phyloP scores from a whole-genome alignment of 2,888 invertebrate genomes.

The Thecophora atra region DNA sequence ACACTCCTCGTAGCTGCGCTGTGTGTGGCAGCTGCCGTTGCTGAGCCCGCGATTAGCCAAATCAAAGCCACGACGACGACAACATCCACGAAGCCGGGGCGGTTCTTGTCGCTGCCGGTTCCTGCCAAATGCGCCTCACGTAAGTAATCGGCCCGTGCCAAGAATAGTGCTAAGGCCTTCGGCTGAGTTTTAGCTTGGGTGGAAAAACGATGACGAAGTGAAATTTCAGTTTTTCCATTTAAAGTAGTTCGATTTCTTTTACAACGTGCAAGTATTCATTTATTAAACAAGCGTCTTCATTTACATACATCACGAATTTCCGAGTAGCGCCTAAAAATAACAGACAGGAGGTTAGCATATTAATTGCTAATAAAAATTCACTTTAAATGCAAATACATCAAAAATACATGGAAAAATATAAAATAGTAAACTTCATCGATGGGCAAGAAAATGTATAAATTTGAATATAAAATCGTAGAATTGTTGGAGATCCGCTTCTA shows the following conservation, averaged over 20 bases:
- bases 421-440: too few relatives aligned
- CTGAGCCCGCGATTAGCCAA: slow-evolving; percentile 69
- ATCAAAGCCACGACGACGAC: slow-evolving; percentile 72
- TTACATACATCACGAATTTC: not conserved
- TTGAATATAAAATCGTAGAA: too few relatives aligned
- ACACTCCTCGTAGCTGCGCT: slow-evolving; percentile 71
- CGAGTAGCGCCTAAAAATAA: not conserved
- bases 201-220: too few relatives aligned
- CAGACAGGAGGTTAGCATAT: too few relatives aligned
- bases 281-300: not conserved
- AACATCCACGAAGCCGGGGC: slow-evolving; percentile 76
- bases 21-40: slow-evolving; percentile 70
- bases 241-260: not conserved
- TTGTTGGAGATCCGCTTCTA: too few relatives aligned
- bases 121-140: slow-evolving; percentile 85
- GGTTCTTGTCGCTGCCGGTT: slow-evolving; percentile 83
- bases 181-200: not conserved
- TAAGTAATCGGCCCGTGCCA: slow-evolving; percentile 69
- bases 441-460: too few relatives aligned
- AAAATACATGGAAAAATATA: too few relatives aligned
- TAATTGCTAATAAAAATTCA: too few relatives aligned
- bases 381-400: too few relatives aligned
- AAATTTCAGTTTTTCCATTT: not conserved
- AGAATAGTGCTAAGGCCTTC: not conserved
- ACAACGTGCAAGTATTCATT: slow-evolving; percentile 13